A percentile compares a stretch with the other conserved stretches of the same genome.
Conservation (phyloP, 92 coral and sea anemone species). For the Zoanthus sansibaricus region DNA sequence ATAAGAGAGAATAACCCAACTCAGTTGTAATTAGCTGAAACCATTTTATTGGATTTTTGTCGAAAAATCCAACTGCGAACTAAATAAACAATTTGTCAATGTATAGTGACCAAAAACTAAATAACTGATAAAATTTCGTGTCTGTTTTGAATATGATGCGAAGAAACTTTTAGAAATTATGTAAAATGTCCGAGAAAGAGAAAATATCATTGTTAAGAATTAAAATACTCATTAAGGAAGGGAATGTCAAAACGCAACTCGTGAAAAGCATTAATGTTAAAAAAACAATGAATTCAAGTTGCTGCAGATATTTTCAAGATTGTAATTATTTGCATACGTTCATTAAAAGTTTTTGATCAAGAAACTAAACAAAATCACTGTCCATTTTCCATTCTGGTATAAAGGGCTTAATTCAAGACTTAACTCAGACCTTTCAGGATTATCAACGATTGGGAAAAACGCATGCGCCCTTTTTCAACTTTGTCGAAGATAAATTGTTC, state of each 20-base stretch:
- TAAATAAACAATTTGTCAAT: slow-evolving; percentile 4
- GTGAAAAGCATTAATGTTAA: background rate
- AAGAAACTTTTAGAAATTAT: background rate
- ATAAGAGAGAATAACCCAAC: background rate
- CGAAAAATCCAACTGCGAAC: slow-evolving; percentile 19
- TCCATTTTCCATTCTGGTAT: background rate
- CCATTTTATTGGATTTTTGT: slow-evolving; percentile 11
- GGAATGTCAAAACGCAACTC: background rate
- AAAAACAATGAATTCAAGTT: background rate
- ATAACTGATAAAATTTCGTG: background rate
- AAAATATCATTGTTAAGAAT: background rate
- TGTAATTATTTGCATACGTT: background rate
- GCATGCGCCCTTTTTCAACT: slow-evolving; percentile 5
- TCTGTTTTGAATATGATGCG: background rate
- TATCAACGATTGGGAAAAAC: background rate
- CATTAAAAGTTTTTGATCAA: background rate
- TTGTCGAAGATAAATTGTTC: slow-evolving; percentile 9
- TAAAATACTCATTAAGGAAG: too few species aligned
- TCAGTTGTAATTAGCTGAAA: slow-evolving; percentile 18
- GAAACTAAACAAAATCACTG: too few species aligned
- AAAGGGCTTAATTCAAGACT: background rate
- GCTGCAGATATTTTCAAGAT: background rate
- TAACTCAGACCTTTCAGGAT: background rate
- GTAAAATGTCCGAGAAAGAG: background rate
- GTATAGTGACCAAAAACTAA: slow-evolving; percentile 6